A percentile compares a stretch with the other conserved stretches of the same genome.
These are phyloP conservation scores for Nothobranchius furzeri DNA, from an alignment of 2,113 vertebrate genomes.

Conservation along the genomic window DNA sequence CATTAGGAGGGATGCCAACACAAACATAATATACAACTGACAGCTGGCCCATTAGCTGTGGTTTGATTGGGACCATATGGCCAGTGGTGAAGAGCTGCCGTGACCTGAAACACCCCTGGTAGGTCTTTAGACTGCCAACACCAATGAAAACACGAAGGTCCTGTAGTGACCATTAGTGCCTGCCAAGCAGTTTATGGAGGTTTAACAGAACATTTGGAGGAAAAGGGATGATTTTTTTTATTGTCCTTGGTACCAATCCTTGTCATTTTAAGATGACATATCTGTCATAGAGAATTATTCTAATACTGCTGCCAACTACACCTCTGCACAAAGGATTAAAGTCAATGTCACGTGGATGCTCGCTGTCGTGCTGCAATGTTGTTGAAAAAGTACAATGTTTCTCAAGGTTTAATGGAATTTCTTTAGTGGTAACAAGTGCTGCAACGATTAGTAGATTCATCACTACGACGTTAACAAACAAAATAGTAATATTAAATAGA, in stretches of 20 bases:
- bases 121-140: slow-evolving; percentile 54
- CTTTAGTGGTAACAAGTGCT: too few relatives aligned
- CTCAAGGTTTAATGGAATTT: too few relatives aligned
- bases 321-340: too few relatives aligned
- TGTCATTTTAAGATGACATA: not conserved
- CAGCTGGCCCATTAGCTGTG: slow-evolving; percentile 69
- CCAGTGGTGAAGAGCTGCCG: slow-evolving; percentile 50
- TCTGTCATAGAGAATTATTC: not conserved
- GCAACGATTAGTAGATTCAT: too few relatives aligned
- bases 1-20: slow-evolving; percentile 53
- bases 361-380: too few relatives aligned
- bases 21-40: slow-evolving; percentile 50
- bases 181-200: slow-evolving; percentile 48
- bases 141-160: slow-evolving; percentile 51
- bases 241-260: not conserved
- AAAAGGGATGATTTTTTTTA: not conserved
- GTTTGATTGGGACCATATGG: slow-evolving; percentile 74
- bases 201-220: slow-evolving; percentile 42
- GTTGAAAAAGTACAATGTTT: too few relatives aligned
- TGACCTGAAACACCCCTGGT: slow-evolving; percentile 62
- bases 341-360: too few relatives aligned
- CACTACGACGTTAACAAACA: too few relatives aligned
- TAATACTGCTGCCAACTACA: too few relatives aligned
- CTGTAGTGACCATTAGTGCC: slow-evolving; percentile 48
- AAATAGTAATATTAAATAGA: too few relatives aligned